These are phyloP conservation scores for Nomada goodeniana DNA, from an alignment of 2,888 invertebrate genomes.

Conservation along the genomic window DNA sequence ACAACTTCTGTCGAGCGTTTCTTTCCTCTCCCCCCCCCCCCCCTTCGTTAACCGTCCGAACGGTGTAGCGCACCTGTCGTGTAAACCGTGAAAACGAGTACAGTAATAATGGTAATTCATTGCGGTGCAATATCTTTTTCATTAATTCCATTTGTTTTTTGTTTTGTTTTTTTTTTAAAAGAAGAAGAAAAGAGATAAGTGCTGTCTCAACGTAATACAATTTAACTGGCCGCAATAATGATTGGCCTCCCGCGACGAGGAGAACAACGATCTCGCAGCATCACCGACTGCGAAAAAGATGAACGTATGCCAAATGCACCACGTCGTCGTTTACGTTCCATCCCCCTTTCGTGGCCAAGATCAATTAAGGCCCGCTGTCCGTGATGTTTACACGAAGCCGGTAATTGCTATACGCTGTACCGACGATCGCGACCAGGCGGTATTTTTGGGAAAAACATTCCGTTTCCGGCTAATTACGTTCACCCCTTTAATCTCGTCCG, in stretches of 20 bases:
- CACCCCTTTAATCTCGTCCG: neutral
- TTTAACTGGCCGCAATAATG: slow-evolving; percentile 10
- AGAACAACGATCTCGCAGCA: slow-evolving; percentile 31
- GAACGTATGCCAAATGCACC: slow-evolving; percentile 26
- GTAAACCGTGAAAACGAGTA: no score
- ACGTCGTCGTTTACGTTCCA: slow-evolving; percentile 15
- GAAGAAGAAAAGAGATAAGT: neutral
- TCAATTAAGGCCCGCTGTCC: slow-evolving; percentile 44
- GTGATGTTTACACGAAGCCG: slow-evolving; percentile 22
- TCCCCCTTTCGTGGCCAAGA: slow-evolving; percentile 15
- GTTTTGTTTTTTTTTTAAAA: neutral
- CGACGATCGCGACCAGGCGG: slow-evolving; percentile 22
- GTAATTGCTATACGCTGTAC: slow-evolving; percentile 44
- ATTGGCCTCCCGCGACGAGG: slow-evolving; percentile 48
- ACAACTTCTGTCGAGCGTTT: no score
- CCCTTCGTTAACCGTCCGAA: no score
- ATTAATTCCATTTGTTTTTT: no score
- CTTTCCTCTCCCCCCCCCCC: no score
- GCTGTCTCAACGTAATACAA: slow-evolving; percentile 11
- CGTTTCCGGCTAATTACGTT: neutral
- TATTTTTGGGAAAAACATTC: slow-evolving; percentile 16
- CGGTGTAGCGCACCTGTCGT: no score
- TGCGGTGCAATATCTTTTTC: no score
- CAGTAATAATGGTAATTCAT: no score
- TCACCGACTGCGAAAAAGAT: slow-evolving; percentile 39